phyloP scores from a whole-genome alignment of 2,113 vertebrate species.

The Eidolon helvum region DNA sequence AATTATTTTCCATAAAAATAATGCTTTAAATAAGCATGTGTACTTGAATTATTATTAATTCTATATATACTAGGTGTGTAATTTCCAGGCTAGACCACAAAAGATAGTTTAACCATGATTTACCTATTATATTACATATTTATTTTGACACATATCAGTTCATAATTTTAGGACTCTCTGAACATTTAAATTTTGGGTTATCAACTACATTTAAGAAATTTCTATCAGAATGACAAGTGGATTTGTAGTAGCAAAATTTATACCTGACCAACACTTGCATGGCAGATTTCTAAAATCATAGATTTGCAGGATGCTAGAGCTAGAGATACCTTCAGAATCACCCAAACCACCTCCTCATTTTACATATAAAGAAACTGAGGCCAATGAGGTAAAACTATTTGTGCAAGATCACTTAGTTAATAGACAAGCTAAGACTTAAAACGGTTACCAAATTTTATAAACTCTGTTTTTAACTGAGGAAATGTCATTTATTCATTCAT shows the following conservation, averaged over 20 bases:
- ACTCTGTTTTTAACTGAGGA: neutral
- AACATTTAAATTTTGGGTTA: neutral
- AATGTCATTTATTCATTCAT: neutral
- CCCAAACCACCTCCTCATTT: neutral
- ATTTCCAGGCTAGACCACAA: neutral
- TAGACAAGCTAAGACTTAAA: neutral
- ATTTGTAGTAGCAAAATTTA: neutral
- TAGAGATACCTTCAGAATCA: neutral
- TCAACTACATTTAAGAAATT: neutral
- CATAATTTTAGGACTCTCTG: neutral
- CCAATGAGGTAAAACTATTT: neutral
- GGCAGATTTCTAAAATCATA: neutral
- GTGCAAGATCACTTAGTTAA: neutral
- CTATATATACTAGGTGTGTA: neutral
- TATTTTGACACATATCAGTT: neutral
- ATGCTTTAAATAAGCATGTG: neutral
- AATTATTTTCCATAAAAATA: conserved; percentile 9
- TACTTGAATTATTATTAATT: neutral
- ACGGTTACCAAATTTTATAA: neutral
- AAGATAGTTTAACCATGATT: neutral
- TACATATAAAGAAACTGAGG: neutral
- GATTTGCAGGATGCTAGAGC: neutral
- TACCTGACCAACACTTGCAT: neutral
- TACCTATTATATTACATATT: neutral
- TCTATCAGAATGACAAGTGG: neutral